Evolutionary conservation across 30 jellyfish, hydroid and myxozoan species (phyloP).

Genomic region (Turritopsis rubra): DNA sequence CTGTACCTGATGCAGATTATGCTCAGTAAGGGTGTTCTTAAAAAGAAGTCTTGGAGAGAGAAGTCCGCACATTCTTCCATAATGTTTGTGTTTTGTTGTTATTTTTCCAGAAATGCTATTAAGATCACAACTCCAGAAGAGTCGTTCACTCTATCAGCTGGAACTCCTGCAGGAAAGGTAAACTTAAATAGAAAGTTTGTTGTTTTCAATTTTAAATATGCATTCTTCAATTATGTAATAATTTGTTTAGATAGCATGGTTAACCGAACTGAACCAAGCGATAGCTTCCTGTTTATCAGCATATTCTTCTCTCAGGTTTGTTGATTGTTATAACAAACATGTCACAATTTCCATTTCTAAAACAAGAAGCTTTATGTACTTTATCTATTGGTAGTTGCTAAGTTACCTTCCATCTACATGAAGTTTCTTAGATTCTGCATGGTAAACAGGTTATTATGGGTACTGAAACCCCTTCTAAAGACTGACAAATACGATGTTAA

Average conservation of each 20-base stretch:
- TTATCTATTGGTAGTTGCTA: too few relatives aligned
- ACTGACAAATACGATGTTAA: too few relatives aligned
- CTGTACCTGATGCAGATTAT: conserved; percentile 55
- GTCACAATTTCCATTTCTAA: too few relatives aligned
- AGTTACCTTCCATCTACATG: too few relatives aligned
- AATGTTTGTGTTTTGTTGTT: not conserved
- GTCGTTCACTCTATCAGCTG: conserved; percentile 68
- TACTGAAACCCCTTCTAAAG: too few relatives aligned
- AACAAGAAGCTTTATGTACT: too few relatives aligned
- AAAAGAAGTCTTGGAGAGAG: too few relatives aligned
- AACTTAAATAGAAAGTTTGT: not conserved
- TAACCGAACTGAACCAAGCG: conserved; percentile 65
- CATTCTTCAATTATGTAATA: not conserved
- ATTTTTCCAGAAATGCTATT: conserved; percentile 49
- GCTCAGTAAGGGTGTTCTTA: conserved; percentile 76
- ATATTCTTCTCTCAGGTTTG: conserved; percentile 58
- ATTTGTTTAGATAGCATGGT: conserved; percentile 66
- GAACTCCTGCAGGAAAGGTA: conserved; percentile 74
- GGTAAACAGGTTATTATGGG: too few relatives aligned
- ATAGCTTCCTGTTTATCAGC: conserved; percentile 80
- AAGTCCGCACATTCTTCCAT: not conserved
- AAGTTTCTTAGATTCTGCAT: too few relatives aligned
- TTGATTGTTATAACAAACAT: not conserved
- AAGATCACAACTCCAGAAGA: conserved; percentile 86
- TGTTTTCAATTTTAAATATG: not conserved